Base-by-base conservation (phyloP, 2,888 invertebrate species). In the Siphlonurus alternatus region DNA sequence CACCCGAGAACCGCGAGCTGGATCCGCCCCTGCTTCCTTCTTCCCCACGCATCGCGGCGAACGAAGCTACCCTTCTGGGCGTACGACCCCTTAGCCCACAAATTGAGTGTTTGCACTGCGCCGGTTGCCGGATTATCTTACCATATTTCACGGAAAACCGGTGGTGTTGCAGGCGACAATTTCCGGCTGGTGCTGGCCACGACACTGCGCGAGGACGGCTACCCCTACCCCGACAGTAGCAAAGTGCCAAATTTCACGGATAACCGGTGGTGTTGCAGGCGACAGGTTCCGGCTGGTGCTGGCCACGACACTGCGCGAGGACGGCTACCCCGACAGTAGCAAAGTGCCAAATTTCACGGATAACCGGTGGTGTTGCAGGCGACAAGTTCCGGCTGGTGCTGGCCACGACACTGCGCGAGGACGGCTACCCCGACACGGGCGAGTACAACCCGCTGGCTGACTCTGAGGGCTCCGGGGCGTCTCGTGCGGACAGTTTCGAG, bases 401-500 rank as follows among this genome's bases (percentile, higher is more conserved):
- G 66, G 95, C 97, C 3, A 94, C 93, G 24, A 97, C 97, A 0
- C 79, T 99, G 59, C 83, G 95, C 62, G 98, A 99, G 76, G 97
- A 98, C 72, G 98, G 98, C 0, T 93, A 93, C 72, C 92, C 93
- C 0, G 98, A 98, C 72, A 89, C 90, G 63, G 93, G 93, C 0
- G 98, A 98, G 73, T 99, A 91, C 85, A 93, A 93, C 75, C 92
- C 93, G 1, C 76, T 77, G 66, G 80, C 78, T 25, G 90, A 92
- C 69, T 85, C 85, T n/a, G 90, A 90, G 71, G 5, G 15, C 7
- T 59, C 59, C 5, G 73, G 71, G 18, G 88, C 91, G 61, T 91
- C 93, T 19, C 82, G 95, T 62, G 95, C 97, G 0, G 96, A 97
- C 75, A 93, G 93, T 72, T 99, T 98, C 73, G 98, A 99, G 75